These are phyloP conservation scores for Sylvia atricapilla DNA, from an alignment of 2,113 vertebrate genomes.

Conservation along the genomic window DNA sequence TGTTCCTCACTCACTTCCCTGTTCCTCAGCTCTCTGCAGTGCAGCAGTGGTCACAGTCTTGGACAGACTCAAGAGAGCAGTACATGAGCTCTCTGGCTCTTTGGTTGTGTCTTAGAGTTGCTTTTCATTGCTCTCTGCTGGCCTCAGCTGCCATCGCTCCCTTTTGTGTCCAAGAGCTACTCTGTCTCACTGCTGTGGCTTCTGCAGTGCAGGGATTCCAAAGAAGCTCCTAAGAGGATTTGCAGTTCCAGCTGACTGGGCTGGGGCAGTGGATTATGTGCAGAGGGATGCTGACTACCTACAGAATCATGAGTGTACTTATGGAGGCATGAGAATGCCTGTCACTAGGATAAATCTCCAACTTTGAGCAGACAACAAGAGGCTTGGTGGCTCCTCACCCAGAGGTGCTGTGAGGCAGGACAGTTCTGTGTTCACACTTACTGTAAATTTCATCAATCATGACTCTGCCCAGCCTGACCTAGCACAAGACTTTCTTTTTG, in stretches of 20 bases:
- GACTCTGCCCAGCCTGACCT: not conserved
- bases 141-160: not conserved
- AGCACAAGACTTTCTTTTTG: not conserved
- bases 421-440: not conserved
- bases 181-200: not conserved
- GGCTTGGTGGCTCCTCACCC: not conserved
- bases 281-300: not conserved
- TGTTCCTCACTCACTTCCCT: not conserved
- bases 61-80: not conserved
- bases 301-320: not conserved
- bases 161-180: not conserved
- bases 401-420: not conserved
- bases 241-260: not conserved
- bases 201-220: not conserved
- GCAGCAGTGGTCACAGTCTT: not conserved
- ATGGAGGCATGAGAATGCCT: not conserved
- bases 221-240: not conserved
- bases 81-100: not conserved
- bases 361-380: not conserved
- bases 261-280: not conserved
- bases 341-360: not conserved
- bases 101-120: not conserved
- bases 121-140: not conserved
- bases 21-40: not conserved
- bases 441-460: not conserved